Conservation (phyloP, 1,140 invertebrate species). For the Brachionus plicatilis region DNA sequence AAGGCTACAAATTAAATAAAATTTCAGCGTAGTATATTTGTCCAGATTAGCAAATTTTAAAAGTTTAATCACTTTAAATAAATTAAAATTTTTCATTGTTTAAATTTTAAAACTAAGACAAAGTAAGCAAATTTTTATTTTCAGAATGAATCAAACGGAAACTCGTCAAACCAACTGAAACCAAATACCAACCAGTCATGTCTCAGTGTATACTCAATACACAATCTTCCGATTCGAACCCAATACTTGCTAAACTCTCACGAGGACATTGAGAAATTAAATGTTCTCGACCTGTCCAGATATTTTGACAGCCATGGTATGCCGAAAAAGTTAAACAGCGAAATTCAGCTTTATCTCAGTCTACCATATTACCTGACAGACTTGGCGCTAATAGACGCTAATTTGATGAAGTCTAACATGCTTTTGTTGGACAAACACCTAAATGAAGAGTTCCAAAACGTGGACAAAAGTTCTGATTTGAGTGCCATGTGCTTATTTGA, state of each 20-base stretch:
- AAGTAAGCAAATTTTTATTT: neutral
- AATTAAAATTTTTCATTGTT: too few species aligned
- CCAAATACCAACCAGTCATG: neutral
- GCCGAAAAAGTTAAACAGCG: neutral
- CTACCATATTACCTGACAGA: neutral
- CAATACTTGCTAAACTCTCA: constrained; percentile 24
- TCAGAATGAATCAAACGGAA: constrained; percentile 11
- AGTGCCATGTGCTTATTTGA: neutral
- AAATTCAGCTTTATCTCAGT: constrained; percentile 5
- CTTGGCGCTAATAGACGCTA: neutral
- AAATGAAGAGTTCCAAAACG: neutral
- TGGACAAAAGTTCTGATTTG: neutral
- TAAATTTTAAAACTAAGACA: too few species aligned
- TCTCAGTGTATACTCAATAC: neutral
- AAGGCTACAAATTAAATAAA: too few species aligned
- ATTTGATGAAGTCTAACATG: neutral
- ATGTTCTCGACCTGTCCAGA: neutral
- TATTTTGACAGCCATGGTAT: neutral
- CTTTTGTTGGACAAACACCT: neutral
- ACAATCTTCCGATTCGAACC: constrained; percentile 10
- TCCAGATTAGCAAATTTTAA: too few species aligned
- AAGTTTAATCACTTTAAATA: too few species aligned
- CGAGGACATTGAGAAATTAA: constrained; percentile 24
- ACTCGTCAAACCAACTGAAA: neutral
- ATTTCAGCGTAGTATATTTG: too few species aligned